A percentile compares a stretch with the other conserved stretches of the same genome.
These are phyloP conservation scores for Rostratula benghalensis DNA, from an alignment of 2,113 vertebrate genomes.

Conservation along the genomic window DNA sequence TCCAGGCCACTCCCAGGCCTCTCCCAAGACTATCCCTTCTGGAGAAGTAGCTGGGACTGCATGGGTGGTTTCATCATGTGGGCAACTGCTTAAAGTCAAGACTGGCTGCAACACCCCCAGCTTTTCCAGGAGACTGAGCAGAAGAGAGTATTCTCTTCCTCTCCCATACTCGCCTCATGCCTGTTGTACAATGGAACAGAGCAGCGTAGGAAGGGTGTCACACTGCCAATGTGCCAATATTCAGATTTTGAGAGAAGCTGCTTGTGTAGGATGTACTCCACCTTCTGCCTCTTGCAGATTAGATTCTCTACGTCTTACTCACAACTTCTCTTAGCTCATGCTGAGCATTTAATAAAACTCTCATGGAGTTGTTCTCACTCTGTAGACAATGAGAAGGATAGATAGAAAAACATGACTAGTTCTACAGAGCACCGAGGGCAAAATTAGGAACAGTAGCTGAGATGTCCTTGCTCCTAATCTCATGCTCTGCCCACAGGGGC, in stretches of 20 bases:
- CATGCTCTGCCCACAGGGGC: not conserved
- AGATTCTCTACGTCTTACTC: not conserved
- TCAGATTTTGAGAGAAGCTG: not conserved
- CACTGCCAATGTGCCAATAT: rapidly evolving
- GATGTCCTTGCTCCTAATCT: not conserved
- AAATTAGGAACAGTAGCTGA: not conserved
- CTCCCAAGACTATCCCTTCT: constrained; percentile 7
- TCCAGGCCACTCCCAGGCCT: not conserved
- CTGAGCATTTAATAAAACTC: not conserved
- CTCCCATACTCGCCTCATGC: not conserved
- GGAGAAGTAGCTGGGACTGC: not conserved
- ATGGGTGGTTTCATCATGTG: not conserved
- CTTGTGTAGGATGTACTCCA: not conserved
- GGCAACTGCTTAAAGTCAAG: not conserved
- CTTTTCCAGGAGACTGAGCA: not conserved
- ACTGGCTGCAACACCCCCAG: not conserved
- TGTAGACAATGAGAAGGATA: not conserved
- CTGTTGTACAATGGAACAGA: not conserved
- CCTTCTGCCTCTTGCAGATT: not conserved
- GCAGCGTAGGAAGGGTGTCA: rapidly evolving
- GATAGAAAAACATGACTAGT: not conserved
- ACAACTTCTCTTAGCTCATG: not conserved
- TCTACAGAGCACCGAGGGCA: not conserved
- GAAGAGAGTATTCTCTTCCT: not conserved
- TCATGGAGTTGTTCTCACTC: not conserved